Conservation (phyloP, 2,888 invertebrate species). For the Lasius platythorax region DNA sequence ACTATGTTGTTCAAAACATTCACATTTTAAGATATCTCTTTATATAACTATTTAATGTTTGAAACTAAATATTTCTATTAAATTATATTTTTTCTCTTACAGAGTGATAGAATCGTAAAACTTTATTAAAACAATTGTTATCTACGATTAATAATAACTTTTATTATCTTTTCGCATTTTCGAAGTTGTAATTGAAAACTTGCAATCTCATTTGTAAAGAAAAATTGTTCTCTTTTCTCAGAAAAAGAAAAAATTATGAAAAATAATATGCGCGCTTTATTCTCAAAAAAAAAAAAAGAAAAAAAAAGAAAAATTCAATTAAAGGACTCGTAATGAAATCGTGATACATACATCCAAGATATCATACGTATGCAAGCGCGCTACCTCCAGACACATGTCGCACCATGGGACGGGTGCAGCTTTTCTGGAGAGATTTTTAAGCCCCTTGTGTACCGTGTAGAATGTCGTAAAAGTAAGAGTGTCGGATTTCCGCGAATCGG, state of each 20-base stretch:
- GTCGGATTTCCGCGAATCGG: constrained; percentile 76
- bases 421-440: constrained; percentile 48
- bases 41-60: not conserved
- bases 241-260: too few species aligned
- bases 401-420: constrained; percentile 27
- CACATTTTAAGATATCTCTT: constrained; percentile 55
- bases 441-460: constrained; percentile 57
- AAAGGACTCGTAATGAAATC: not conserved
- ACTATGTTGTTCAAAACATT: constrained; percentile 81
- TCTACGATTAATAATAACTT: not conserved
- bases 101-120: not conserved
- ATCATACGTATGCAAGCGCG: not conserved
- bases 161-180: not conserved
- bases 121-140: not conserved
- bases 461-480: constrained; percentile 77
- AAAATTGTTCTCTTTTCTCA: too few species aligned
- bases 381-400: not conserved
- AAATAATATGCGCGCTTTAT: too few species aligned
- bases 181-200: not conserved
- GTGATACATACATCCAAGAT: not conserved
- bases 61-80: not conserved
- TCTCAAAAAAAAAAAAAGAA: not conserved
- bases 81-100: not conserved
- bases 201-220: not conserved
- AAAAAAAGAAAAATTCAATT: not conserved